Percentiles rank a stretch among this genome's conserved stretches.
Evolutionary conservation across 2,113 vertebrate genomes (phyloP).

Genomic region (Epinephelus cyanopodus): DNA sequence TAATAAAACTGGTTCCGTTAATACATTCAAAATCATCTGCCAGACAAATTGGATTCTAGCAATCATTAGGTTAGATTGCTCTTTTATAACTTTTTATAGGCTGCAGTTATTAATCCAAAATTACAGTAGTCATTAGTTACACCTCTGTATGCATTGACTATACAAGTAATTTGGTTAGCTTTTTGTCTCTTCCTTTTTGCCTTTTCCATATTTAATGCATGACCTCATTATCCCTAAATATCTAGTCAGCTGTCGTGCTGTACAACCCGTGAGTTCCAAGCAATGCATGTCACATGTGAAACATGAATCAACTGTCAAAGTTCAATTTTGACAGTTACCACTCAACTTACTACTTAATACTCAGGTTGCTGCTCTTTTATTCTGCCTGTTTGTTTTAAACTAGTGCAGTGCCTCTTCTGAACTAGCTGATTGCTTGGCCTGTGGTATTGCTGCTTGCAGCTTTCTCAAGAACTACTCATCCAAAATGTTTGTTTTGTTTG

Average conservation of each 20-base stretch:
- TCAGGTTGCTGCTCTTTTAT: neutral
- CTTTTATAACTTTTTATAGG: neutral
- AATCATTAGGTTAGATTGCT: neutral
- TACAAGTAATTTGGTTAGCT: neutral
- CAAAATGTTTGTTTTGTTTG: no score
- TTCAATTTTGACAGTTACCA: neutral
- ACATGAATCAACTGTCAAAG: neutral
- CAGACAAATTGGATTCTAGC: neutral
- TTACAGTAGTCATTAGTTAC: neutral
- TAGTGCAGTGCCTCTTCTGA: no score
- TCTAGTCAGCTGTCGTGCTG: constrained; percentile 27
- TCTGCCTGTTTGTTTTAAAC: constrained; percentile 5
- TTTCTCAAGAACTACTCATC: no score
- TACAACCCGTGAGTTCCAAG: neutral
- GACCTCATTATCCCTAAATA: constrained; percentile 14
- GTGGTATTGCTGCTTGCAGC: no score
- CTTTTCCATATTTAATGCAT: neutral
- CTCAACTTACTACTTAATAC: neutral
- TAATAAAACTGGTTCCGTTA: neutral
- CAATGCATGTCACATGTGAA: constrained; percentile 7
- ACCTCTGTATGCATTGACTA: neutral
- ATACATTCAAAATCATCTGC: neutral
- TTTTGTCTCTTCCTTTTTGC: neutral
- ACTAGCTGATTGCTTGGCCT: no score
- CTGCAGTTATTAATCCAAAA: neutral